Base-by-base conservation (phyloP, 2,113 vertebrate genomes). In the Engraulis encrasicolus region DNA sequence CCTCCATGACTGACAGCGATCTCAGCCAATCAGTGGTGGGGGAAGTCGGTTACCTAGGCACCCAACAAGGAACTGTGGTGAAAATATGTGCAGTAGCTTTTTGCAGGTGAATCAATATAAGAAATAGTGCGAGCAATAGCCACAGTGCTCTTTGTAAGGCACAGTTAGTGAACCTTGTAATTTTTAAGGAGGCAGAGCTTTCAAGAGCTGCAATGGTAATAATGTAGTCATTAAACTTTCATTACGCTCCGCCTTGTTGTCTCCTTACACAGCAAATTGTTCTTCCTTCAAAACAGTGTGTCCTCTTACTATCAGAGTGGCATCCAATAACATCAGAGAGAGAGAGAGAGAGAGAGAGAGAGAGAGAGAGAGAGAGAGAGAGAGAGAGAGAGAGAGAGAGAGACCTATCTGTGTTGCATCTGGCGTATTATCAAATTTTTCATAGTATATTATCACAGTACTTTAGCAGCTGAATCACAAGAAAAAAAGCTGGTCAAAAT, bases 81-180 rank as follows among this genome's bases (percentile, higher is more conserved):
- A 18, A 27, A 80, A 50, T 80, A 82, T 78, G n/a, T n/a, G 14
- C 71, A 50, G 45, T 49, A 77, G 27, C 18, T 18, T 50, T 82
- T 50, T 1, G 12, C 27, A 74, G 27, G 66, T 74, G 66, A 74
- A 74, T 74, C 66, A 74, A 31, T 31, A 31, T 31, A 31, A 66
- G n/a, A 66, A 66, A 27, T 27, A 66, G 14, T 23, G 31, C 58
- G 31, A 23, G 58, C 1, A 23, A 66, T 6, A 58, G 2, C 2
- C 58, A 1, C 23, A 66, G 11, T 27, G 58, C 23, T 31, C 0
- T 27, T 27, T 66, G n/a, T 23, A 7, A n/a, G 27, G 27, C 23
- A 12, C 14, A 23, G 20, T 3, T 31, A 66, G 27, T 31, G 27
- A 27, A 31, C 23, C 23, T 66, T 9, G 14, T 6, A 1, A 66